A percentile compares a stretch with the other conserved stretches of the same genome.
These are phyloP conservation scores for Chymomyza caudatula DNA, from an alignment of 2,888 invertebrate species.

Conservation along the genomic window DNA sequence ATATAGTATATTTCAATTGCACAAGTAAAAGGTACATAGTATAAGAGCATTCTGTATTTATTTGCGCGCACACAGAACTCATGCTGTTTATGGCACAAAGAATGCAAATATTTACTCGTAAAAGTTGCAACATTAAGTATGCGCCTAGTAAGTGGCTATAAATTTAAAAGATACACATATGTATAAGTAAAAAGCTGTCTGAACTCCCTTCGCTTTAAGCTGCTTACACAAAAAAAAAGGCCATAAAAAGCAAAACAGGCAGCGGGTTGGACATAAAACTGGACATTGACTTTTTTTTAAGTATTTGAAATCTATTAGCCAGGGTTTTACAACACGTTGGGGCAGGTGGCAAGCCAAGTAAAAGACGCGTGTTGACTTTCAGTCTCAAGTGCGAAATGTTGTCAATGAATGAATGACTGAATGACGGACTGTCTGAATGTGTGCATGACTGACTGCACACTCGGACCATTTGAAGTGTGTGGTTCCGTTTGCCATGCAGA, in stretches of 20 bases:
- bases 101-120: slow-evolving; percentile 31
- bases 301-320: slow-evolving; percentile 37
- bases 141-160: background rate
- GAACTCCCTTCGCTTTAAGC: slow-evolving; percentile 33
- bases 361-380: background rate
- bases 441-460: background rate
- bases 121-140: slow-evolving; percentile 11
- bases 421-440: background rate
- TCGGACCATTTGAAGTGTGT: background rate
- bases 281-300: slow-evolving; percentile 49
- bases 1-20: slow-evolving; percentile 2
- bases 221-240: slow-evolving; percentile 3
- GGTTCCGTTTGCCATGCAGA: background rate
- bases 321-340: slow-evolving; percentile 27
- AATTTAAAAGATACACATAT: background rate
- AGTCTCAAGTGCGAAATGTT: background rate
- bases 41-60: background rate
- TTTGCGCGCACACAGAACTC: slow-evolving; percentile 9
- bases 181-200: slow-evolving; percentile 13
- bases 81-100: background rate
- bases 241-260: background rate
- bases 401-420: background rate
- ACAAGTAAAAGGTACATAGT: background rate
- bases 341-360: background rate
- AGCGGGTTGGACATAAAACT: slow-evolving; percentile 42